Evolutionary conservation across 2,113 vertebrate genomes (phyloP).

Genomic region (Thunnus thynnus): DNA sequence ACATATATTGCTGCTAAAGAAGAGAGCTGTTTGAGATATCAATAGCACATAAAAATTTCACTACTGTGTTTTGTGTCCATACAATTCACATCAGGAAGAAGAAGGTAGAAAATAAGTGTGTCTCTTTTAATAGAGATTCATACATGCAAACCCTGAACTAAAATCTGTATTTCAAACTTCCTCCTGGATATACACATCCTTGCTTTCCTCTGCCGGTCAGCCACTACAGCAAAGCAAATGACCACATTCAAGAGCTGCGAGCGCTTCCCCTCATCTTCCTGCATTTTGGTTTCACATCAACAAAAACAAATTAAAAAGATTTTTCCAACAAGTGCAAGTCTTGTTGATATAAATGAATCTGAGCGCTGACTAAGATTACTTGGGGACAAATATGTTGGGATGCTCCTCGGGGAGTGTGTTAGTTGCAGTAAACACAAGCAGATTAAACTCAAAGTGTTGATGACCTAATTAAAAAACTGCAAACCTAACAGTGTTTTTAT

Average conservation of each 20-base stretch:
- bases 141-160: background rate
- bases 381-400: conserved; percentile 53
- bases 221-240: background rate
- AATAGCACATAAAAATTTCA: background rate
- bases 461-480: conserved; percentile 65
- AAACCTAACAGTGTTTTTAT: conserved; percentile 51
- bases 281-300: conserved; percentile 31
- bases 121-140: background rate
- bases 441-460: conserved; percentile 67
- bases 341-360: conserved; percentile 43
- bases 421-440: conserved; percentile 64
- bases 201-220: conserved; percentile 16
- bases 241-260: conserved; percentile 25
- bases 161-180: background rate
- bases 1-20: conserved; percentile 1
- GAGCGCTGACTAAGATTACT: conserved; percentile 41
- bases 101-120: background rate
- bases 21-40: background rate
- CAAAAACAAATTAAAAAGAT: conserved; percentile 44
- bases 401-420: conserved; percentile 35
- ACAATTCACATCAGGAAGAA: background rate
- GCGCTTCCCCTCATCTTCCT: conserved; percentile 26
- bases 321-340: conserved; percentile 19
- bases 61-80: background rate
- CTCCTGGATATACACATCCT: background rate